Percentiles rank a stretch among this genome's conserved stretches.
phyloP scores from a whole-genome alignment of 1,140 invertebrate species.

The Drosophila quadrilineata region DNA sequence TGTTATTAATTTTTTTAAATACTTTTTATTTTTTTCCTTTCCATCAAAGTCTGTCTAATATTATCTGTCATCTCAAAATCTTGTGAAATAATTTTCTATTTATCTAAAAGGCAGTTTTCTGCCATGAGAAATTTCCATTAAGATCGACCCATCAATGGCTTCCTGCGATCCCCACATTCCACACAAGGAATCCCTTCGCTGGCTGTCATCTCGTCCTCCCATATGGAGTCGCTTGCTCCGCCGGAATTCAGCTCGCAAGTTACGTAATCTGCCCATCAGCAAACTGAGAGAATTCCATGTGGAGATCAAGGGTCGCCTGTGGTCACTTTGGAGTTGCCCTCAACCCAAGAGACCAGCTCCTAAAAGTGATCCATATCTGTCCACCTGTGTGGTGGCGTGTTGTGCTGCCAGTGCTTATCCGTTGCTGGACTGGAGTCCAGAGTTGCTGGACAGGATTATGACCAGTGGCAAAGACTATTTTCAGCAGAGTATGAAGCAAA shows the following conservation, averaged over 20 bases:
- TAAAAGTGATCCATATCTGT: slow-evolving; percentile 84
- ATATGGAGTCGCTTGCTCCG: slow-evolving; percentile 83
- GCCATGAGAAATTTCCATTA: too few species aligned
- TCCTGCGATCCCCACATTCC: too few species aligned
- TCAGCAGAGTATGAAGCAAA: slow-evolving; percentile 81
- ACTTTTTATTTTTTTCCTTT: too few species aligned
- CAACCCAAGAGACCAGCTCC: slow-evolving; percentile 81
- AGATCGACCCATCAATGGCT: too few species aligned
- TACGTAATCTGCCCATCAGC: slow-evolving; percentile 81
- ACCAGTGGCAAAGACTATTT: slow-evolving; percentile 83
- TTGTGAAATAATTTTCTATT: too few species aligned
- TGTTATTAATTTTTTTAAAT: too few species aligned
- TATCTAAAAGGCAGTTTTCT: too few species aligned
- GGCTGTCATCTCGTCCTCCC: slow-evolving; percentile 82
- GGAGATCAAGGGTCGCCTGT: slow-evolving; percentile 84
- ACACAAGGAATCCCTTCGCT: slow-evolving; percentile 83
- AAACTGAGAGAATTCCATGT: slow-evolving; percentile 84
- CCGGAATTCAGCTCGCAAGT: slow-evolving; percentile 82
- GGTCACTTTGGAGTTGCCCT: slow-evolving; percentile 84
- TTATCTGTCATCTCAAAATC: too few species aligned
- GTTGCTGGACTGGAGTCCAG: slow-evolving; percentile 84
- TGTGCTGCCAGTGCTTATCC: slow-evolving; percentile 84
- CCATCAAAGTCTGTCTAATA: too few species aligned
- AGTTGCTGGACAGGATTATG: slow-evolving; percentile 84
- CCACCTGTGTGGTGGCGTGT: slow-evolving; percentile 83